Conservation (phyloP, 92 coral and sea anemone species). For the Galaxea fascicularis region DNA sequence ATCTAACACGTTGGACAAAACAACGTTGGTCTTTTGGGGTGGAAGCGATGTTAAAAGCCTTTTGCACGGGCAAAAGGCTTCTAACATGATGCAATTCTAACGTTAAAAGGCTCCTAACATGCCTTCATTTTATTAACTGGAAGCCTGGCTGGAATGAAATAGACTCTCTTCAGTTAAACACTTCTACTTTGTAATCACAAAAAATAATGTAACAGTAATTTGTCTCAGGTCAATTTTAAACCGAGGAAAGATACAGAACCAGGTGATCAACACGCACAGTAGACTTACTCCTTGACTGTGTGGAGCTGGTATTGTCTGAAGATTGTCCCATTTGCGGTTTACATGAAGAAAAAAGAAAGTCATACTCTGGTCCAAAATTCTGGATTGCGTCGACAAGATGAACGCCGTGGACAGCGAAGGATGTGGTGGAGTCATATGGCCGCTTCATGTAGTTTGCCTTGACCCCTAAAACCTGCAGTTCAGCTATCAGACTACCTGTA, state of each 20-base stretch:
- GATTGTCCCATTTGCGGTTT: constrained; percentile 22
- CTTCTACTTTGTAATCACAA: too few species aligned
- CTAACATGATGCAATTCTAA: too few species aligned
- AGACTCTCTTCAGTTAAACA: too few species aligned
- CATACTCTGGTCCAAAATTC: constrained; percentile 92
- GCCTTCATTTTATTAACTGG: too few species aligned
- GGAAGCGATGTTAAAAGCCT: too few species aligned
- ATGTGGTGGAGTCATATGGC: constrained; percentile 85
- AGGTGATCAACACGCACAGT: background rate
- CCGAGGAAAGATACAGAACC: background rate
- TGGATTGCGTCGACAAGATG: constrained; percentile 94
- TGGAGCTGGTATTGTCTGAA: constrained; percentile 2
- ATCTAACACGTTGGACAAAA: too few species aligned
- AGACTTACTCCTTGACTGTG: constrained; percentile 28
- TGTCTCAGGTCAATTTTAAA: background rate
- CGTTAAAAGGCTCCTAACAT: too few species aligned
- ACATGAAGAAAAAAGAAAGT: constrained; percentile 89
- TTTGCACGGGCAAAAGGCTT: too few species aligned
- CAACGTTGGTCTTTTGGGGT: too few species aligned
- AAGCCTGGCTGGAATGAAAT: too few species aligned
- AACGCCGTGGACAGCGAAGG: constrained; percentile 88
- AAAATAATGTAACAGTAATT: background rate
- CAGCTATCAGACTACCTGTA: constrained; percentile 93
- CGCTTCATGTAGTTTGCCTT: constrained; percentile 85
- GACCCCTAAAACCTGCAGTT: constrained; percentile 90